Conservation (phyloP, 2,888 invertebrate species). For the Hypena proboscidalis region DNA sequence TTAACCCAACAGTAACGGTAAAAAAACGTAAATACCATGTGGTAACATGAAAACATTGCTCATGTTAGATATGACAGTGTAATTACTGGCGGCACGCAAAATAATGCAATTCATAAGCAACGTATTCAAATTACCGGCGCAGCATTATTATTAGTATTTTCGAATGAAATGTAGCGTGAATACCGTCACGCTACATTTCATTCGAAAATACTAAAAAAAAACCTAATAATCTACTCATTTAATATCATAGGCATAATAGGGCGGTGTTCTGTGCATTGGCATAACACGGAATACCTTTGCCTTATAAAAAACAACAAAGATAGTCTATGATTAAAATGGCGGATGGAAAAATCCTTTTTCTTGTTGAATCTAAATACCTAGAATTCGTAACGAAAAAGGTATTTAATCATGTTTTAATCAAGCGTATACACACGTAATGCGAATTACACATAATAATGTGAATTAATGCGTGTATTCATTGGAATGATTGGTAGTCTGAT, state of each 20-base stretch:
- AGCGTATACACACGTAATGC: no score
- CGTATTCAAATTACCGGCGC: constrained; percentile 34
- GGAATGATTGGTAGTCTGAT: not conserved
- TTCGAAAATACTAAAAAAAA: constrained; percentile 29
- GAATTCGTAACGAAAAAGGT: not conserved
- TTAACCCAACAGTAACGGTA: no score
- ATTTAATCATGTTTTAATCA: no score
- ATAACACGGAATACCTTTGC: constrained; percentile 27
- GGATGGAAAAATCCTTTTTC: not conserved
- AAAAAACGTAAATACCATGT: constrained; percentile 5
- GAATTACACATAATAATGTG: no score
- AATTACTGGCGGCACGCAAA: constrained; percentile 32
- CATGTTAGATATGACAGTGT: constrained; percentile 13
- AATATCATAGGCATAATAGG: constrained; percentile 15
- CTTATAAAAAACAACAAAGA: not conserved
- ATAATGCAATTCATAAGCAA: constrained; percentile 33
- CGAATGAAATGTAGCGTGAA: no score
- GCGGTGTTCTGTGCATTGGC: constrained; percentile 7
- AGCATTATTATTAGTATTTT: no score
- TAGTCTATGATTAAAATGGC: not conserved
- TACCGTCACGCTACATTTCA: constrained; percentile 30
- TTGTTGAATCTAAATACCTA: not conserved
- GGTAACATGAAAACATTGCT: constrained; percentile 2
- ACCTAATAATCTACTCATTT: constrained; percentile 17
- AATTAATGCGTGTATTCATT: not conserved